phyloP scores from a whole-genome alignment of 2,888 invertebrate genomes.

The Pollenia griseotomentosa region DNA sequence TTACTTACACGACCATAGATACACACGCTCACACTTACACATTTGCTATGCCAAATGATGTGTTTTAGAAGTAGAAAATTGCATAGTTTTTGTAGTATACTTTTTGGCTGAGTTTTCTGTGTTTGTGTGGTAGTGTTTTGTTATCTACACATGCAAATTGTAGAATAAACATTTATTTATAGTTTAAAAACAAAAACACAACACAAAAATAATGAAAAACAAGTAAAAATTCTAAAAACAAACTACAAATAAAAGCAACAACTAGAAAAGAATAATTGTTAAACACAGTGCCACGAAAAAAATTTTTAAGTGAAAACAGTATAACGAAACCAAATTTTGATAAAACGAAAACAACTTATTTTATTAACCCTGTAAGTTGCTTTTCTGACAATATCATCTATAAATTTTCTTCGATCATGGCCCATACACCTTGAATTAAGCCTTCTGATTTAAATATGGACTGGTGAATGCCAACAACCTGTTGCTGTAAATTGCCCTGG shows the following conservation, averaged over 20 bases:
- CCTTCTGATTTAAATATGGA: too few species aligned
- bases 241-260: constrained; percentile 12
- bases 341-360: not conserved
- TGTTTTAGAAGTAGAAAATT: constrained; percentile 30
- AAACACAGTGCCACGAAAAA: not conserved
- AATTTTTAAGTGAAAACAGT: not conserved
- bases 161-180: constrained; percentile 70
- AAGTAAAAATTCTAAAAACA: constrained; percentile 29
- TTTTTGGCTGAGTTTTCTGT: constrained; percentile 40
- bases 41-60: not conserved
- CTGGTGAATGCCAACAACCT: too few species aligned
- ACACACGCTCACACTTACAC: constrained; percentile 24
- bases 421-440: too few species aligned
- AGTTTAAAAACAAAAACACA: constrained; percentile 57
- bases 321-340: not conserved
- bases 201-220: constrained; percentile 23
- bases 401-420: too few species aligned
- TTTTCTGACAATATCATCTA: too few species aligned
- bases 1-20: constrained; percentile 17
- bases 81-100: constrained; percentile 45
- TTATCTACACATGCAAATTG: constrained; percentile 61
- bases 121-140: not conserved
- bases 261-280: not conserved
- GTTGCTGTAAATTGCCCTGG: too few species aligned
- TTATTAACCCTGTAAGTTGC: too few species aligned